Percentiles rank a stretch among this genome's conserved stretches.
Evolutionary conservation across 1,140 invertebrate species (phyloP).

Genomic region (Pseudomyrmex cubaensis): DNA sequence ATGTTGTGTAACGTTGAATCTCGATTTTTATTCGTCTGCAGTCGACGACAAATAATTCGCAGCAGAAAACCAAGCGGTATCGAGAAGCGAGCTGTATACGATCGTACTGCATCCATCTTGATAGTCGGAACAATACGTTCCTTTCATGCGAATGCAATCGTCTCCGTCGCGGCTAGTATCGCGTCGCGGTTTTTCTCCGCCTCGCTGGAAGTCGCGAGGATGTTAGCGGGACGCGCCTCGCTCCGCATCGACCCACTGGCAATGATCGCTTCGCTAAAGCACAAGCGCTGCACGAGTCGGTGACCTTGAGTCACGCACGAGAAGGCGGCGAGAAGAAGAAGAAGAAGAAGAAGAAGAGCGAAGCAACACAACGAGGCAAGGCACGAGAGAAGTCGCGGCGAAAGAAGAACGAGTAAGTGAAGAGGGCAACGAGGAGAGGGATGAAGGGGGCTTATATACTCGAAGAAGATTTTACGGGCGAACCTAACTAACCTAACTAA

Average conservation of each 20-base stretch:
- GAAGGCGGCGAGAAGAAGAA: constrained; percentile 64
- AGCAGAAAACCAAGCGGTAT: not conserved
- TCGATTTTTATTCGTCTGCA: not conserved
- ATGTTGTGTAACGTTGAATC: not conserved
- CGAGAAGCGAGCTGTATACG: not conserved
- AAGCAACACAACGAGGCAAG: constrained; percentile 40
- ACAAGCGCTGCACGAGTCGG: constrained; percentile 72
- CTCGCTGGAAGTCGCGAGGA: constrained; percentile 29
- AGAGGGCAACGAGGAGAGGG: constrained; percentile 31
- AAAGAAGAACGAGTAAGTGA: constrained; percentile 30
- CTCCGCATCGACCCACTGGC: constrained; percentile 43
- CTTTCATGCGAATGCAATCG: constrained; percentile 13
- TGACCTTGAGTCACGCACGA: constrained; percentile 82
- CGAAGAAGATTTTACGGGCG: constrained; percentile 61
- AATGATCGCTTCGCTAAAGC: constrained; percentile 25
- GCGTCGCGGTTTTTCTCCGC: not conserved
- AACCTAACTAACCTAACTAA: constrained; percentile 48
- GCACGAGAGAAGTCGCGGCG: constrained; percentile 20
- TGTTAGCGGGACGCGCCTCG: not conserved
- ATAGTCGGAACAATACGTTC: constrained; percentile 1
- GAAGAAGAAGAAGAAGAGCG: constrained; percentile 9
- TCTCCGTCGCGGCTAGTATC: constrained; percentile 4
- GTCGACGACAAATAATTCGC: not conserved
- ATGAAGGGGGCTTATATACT: constrained; percentile 25
- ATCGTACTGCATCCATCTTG: not conserved